Conservation (phyloP, 2,113 vertebrate species). For the Hyaena hyaena region DNA sequence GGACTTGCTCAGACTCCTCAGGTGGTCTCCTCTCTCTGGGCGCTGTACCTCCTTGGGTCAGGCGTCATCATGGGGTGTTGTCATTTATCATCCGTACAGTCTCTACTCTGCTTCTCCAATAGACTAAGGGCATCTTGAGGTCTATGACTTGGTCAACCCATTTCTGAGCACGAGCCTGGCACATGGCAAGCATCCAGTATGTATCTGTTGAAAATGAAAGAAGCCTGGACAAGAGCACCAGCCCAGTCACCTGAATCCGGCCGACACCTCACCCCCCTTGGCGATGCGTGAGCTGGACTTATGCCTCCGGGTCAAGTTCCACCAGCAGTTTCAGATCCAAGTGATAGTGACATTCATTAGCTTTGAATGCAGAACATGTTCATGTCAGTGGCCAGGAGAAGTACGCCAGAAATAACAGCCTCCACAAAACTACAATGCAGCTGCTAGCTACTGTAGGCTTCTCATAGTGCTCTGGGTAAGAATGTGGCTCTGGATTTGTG, state of each 20-base stretch:
- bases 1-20: neutral
- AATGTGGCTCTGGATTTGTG: neutral
- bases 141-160: neutral
- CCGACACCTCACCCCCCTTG: too few relatives aligned
- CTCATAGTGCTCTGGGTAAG: neutral
- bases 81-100: too few relatives aligned
- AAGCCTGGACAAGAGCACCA: neutral
- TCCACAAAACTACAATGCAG: neutral
- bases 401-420: neutral
- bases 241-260: neutral
- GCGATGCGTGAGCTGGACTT: neutral
- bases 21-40: neutral
- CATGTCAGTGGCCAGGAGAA: neutral
- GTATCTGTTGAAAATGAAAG: neutral
- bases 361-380: neutral
- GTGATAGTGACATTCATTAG: too few relatives aligned
- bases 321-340: neutral
- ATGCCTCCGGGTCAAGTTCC: neutral
- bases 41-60: too few relatives aligned
- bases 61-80: rapidly evolving
- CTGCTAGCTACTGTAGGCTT: neutral
- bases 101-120: neutral
- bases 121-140: neutral
- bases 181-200: neutral
- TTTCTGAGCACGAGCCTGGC: neutral